phyloP scores from a whole-genome alignment of 2,797 vertebrate species.

The Ambastaia sidthimunki region DNA sequence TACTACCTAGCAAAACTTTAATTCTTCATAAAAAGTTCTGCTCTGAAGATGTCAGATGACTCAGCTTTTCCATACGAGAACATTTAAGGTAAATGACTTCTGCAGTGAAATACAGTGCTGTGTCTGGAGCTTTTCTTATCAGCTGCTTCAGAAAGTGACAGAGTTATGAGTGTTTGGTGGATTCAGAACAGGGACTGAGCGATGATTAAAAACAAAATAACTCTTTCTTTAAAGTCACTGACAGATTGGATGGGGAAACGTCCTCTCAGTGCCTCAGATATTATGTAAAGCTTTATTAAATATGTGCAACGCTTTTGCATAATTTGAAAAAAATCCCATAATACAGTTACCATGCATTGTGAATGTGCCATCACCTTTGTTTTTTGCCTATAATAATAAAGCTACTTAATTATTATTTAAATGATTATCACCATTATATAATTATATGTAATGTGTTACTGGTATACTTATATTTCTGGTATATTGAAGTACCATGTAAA shows the following conservation, averaged over 20 bases:
- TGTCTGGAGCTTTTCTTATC: constrained; percentile 4
- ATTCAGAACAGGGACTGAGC: background rate
- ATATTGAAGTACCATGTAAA: background rate
- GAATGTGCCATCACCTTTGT: background rate
- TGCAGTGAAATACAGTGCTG: constrained; percentile 16
- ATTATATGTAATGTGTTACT: too few relatives aligned
- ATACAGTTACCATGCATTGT: background rate
- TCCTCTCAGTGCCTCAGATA: background rate
- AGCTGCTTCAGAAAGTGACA: constrained; percentile 4
- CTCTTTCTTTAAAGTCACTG: background rate
- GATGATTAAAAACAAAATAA: background rate
- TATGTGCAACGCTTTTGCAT: background rate
- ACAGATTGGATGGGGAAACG: background rate
- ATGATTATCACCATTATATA: too few relatives aligned
- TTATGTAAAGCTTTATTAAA: constrained; percentile 3
- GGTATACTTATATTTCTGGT: too few relatives aligned
- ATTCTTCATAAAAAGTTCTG: constrained; percentile 17
- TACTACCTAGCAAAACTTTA: background rate
- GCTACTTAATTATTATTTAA: too few relatives aligned
- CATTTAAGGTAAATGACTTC: constrained; percentile 21
- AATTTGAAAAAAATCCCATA: background rate
- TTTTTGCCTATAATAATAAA: too few relatives aligned
- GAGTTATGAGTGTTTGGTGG: constrained; percentile 1
- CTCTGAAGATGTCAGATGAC: constrained; percentile 5
- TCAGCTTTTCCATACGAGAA: background rate